Base-by-base conservation (phyloP, 1,140 invertebrate genomes). In the Drosophila guanche region DNA sequence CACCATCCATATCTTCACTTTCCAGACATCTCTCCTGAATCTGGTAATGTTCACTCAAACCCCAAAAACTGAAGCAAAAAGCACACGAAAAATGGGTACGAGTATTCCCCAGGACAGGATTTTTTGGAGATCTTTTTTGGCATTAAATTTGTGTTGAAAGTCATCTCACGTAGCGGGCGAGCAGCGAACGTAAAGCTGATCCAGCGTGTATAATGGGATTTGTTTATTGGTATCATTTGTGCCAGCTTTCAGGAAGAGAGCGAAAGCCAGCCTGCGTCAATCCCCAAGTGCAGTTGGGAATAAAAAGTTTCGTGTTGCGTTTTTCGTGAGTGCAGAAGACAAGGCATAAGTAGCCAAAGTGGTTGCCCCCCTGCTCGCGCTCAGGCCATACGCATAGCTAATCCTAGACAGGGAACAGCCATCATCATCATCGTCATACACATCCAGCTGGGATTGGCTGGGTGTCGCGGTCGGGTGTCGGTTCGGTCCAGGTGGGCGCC, bases 191-290 rank as follows among this genome's bases (percentile, higher is more conserved):
- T 76, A 88, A 90, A 90, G 85, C 86, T 90, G 89, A 90, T 90
- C 89, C 84, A 74, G 80, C 84, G 85, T 90, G 81, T 90, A 89
- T 90, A 90, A 90, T 90, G 89, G 89, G 89, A 90, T 90, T 90
- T 90, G 89, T 90, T 90, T 90, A 90, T 90, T 90, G 89, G 85
- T 89, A 90, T 90, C 85, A 90, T 90, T 90, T 90, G 89, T 63
- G 75, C 76, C 65, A 79, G 86, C 76, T 75, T 85, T 79, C 43
- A 37, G 40, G 56, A 37, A 45, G 29, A 23, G 29, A 27, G 20
- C 47, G n/a, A 43, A 22, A 27, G 20, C 47, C 8, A 43, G 8
- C n/a, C n/a, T 5, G 22, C n/a, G n/a, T 4, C 2, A 22, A 20
- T 59, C 47, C 2, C 33, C 12, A 37, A 40, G 53, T 58, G 40